Percentiles rank a stretch among this genome's conserved stretches.
These are phyloP conservation scores for Lepidochitona cinerea DNA, from an alignment of 2,888 invertebrate genomes.

Conservation along the genomic window DNA sequence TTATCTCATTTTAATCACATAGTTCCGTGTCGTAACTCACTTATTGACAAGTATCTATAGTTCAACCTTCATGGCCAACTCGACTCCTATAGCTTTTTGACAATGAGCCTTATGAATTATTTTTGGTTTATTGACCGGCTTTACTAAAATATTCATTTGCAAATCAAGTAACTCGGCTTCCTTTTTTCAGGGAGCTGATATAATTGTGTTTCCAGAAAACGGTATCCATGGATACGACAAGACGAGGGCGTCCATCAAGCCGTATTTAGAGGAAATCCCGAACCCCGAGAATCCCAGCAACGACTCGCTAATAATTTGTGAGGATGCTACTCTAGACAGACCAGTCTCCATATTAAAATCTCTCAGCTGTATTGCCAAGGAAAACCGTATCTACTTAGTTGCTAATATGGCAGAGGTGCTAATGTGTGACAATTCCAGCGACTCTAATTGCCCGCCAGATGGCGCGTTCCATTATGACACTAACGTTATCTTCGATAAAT, in stretches of 20 bases:
- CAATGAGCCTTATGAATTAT: too few species aligned
- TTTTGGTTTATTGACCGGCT: too few species aligned
- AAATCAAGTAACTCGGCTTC: too few species aligned
- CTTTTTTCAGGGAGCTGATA: conserved; percentile 10
- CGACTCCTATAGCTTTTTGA: too few species aligned
- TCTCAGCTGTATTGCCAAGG: conserved; percentile 2
- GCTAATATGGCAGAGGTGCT: background rate
- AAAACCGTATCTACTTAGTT: conserved; percentile 6
- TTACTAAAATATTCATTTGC: too few species aligned
- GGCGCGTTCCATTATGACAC: background rate
- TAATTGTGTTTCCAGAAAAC: conserved; percentile 8
- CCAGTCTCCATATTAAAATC: background rate
- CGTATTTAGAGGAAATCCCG: background rate
- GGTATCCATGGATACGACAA: background rate
- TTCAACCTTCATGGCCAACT: too few species aligned
- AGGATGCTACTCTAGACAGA: background rate
- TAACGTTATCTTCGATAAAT: background rate
- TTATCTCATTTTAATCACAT: too few species aligned
- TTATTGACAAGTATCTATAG: too few species aligned
- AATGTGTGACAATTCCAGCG: background rate
- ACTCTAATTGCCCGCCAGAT: background rate
- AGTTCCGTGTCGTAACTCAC: too few species aligned
- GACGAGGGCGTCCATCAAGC: background rate
- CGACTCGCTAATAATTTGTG: background rate
- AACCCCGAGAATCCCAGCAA: background rate